Percentiles rank a stretch among this genome's conserved stretches.
Evolutionary conservation across 2,888 invertebrate genomes (phyloP).

Genomic region (Candidula unifasciata): DNA sequence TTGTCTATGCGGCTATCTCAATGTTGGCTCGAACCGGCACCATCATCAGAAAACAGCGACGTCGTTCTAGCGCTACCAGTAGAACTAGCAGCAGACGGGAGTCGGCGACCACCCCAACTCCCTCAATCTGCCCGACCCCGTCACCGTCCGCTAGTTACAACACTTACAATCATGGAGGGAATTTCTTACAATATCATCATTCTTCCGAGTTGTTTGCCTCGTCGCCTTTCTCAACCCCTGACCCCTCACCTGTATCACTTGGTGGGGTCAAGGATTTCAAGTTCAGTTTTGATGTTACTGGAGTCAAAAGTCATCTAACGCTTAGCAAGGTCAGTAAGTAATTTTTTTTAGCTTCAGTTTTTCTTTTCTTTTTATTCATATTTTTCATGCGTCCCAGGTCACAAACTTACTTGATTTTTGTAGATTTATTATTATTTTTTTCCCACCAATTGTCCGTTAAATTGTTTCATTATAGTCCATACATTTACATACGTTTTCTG

Average conservation of each 20-base stretch:
- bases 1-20: constrained; percentile 32
- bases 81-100: constrained; percentile 46
- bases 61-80: constrained; percentile 53
- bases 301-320: constrained; percentile 7
- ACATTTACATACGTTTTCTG: too few species aligned
- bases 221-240: constrained; percentile 21
- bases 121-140: constrained; percentile 14
- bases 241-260: neutral
- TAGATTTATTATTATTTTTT: too few species aligned
- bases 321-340: constrained; percentile 25
- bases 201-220: constrained; percentile 9
- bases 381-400: neutral
- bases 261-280: neutral
- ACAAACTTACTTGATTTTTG: too few species aligned
- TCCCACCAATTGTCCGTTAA: too few species aligned
- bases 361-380: neutral
- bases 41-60: constrained; percentile 53
- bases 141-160: constrained; percentile 7
- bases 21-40: constrained; percentile 56
- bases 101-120: constrained; percentile 38
- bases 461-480: too few species aligned
- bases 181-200: constrained; percentile 13
- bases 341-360: neutral
- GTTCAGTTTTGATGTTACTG: constrained; percentile 18
- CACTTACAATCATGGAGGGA: neutral